Evolutionary conservation across 2,797 vertebrate species (phyloP), one percentile per base, ranked within the genome.

Genomic region (Propithecus perrieri): DNA sequence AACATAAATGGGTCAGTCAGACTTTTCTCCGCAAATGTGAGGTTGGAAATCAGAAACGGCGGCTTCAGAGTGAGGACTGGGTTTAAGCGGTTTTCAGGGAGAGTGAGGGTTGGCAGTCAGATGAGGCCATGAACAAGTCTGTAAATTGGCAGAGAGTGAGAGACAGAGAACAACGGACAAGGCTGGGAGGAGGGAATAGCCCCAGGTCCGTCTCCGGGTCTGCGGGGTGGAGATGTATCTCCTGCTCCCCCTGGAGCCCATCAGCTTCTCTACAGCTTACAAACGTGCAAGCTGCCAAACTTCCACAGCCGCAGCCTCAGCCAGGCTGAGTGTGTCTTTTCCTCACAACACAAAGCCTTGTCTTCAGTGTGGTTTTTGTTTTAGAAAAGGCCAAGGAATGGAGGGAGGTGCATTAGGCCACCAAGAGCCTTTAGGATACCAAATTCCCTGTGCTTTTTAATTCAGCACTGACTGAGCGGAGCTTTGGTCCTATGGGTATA

Each of bases 351-450:
- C 61, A 33, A 46, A 48, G 65, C 43, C 43, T 26, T 46, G n/a
- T 50, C 33, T 85, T 84, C 7, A 3, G 61, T 30, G 53, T 85
- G 26, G 9, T 9, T 90, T 86, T 87, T 28, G 22, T 85, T 81
- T 48, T 35, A 89, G 85, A 55, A 90, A 79, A 87, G 46, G 20
- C 33, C 41, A 50, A 87, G 80, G 14, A 67, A 61, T 28, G 50
- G 63, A 89, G 28, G 65, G 65, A 76, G 33, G 10, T 26, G 7
- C 55, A 41, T 5, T 0, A n/a, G 20, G 33, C 67, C 33, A 28
- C 17, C 4, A 4, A 41, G 10, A 63, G n/a, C 24, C n/a, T 43
- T 80, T 14, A 38, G 63, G 85, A 50, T 3, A 41, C 30, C 38
- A 48, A 53, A 30, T 22, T 35, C 55, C 33, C 35, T 11, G 26